Conservation (phyloP, 92 coral and sea anemone species). For the Umimayanthus kanabou region DNA sequence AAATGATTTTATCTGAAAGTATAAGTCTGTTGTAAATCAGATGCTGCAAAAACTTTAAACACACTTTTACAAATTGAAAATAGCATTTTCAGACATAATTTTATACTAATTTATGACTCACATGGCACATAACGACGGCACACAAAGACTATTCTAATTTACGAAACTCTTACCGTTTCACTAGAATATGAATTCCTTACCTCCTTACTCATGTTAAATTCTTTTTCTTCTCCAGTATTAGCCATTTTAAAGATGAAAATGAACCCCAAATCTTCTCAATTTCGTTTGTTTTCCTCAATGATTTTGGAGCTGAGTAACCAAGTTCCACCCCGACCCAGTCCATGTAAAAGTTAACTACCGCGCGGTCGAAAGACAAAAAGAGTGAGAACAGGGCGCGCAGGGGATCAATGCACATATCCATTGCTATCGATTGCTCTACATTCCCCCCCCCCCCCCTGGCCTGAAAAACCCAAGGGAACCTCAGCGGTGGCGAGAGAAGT, state of each 20-base stretch:
- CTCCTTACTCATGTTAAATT: constrained; percentile 80
- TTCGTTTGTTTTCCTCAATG: not conserved
- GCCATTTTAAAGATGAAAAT: constrained; percentile 54
- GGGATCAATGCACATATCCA: too few relatives aligned
- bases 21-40: not conserved
- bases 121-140: not conserved
- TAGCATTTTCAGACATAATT: too few relatives aligned
- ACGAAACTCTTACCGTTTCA: not conserved
- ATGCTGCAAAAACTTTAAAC: not conserved
- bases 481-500: too few relatives aligned
- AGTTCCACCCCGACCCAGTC: not conserved
- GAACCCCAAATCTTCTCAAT: not conserved
- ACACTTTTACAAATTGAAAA: not conserved
- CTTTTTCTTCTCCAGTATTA: constrained; percentile 55
- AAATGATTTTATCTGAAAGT: not conserved
- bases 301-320: not conserved
- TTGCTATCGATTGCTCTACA: too few relatives aligned
- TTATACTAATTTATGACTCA: not conserved
- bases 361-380: too few relatives aligned
- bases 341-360: not conserved
- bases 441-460: too few relatives aligned
- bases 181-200: constrained; percentile 43
- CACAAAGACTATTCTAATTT: not conserved
- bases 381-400: too few relatives aligned
- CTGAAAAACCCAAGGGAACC: too few relatives aligned